Evolutionary conservation across 2,113 vertebrate genomes (phyloP).

Genomic region (Strigops habroptila): DNA sequence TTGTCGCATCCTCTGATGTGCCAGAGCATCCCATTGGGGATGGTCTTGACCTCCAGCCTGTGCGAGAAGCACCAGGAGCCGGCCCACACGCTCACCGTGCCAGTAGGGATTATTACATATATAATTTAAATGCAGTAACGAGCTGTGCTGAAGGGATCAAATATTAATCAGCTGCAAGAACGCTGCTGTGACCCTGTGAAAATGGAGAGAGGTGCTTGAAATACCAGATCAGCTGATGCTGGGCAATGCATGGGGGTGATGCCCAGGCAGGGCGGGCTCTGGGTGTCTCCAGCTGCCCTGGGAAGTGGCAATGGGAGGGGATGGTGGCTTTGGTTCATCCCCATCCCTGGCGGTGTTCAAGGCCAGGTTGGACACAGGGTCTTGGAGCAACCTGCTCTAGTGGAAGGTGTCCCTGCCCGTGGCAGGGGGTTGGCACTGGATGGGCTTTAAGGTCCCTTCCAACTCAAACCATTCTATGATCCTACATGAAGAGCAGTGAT

Average conservation of each 20-base stretch:
- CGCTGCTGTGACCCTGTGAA: slow-evolving; percentile 37
- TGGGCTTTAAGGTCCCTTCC: neutral
- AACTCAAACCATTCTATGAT: neutral
- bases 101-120: slow-evolving; percentile 38
- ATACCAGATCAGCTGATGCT: neutral
- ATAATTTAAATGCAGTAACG: slow-evolving; percentile 71
- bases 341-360: neutral
- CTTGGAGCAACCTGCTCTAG: neutral
- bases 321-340: neutral
- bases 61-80: neutral
- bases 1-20: fast-evolving
- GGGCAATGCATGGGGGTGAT: fast-evolving
- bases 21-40: neutral
- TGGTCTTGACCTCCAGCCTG: fast-evolving
- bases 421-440: neutral
- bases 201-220: slow-evolving; percentile 37
- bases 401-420: neutral
- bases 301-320: neutral
- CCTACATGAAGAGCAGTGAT: fast-evolving
- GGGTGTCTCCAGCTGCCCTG: neutral
- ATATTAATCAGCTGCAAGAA: slow-evolving; percentile 68
- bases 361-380: neutral
- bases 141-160: slow-evolving; percentile 70
- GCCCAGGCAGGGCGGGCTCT: fast-evolving
- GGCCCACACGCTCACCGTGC: neutral